phyloP scores from a whole-genome alignment of 2,113 vertebrate genomes.

The Gasterosteus nipponicus region DNA sequence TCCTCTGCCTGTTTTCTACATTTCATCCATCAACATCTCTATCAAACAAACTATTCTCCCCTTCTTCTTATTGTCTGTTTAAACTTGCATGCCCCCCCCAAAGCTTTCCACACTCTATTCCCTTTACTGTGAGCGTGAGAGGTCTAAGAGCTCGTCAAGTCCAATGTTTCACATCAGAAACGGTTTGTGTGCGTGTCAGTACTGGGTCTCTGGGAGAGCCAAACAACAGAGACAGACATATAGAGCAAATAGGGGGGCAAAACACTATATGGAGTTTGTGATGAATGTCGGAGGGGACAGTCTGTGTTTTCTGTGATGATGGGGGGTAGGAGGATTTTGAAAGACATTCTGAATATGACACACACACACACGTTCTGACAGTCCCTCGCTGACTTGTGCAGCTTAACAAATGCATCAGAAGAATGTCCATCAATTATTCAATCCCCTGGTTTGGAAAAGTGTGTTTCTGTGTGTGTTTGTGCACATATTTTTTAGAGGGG shows the following conservation, averaged over 20 bases:
- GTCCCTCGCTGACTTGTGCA: conserved; percentile 77
- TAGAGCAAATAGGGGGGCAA: conserved; percentile 31
- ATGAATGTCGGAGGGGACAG: conserved; percentile 69
- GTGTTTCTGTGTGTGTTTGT: conserved; percentile 64
- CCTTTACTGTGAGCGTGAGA: conserved; percentile 77
- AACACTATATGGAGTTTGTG: conserved; percentile 70
- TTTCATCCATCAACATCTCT: conserved; percentile 69
- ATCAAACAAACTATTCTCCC: conserved; percentile 66
- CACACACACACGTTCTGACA: conserved; percentile 73
- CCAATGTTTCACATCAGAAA: conserved; percentile 78
- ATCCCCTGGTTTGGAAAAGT: conserved; percentile 84
- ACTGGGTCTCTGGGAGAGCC: conserved; percentile 62
- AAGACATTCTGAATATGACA: conserved; percentile 58
- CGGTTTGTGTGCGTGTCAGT: conserved; percentile 82
- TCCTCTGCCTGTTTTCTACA: conserved; percentile 44
- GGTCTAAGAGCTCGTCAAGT: conserved; percentile 79
- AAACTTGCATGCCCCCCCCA: conserved; percentile 77
- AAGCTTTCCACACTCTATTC: conserved; percentile 69
- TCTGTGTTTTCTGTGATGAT: conserved; percentile 67
- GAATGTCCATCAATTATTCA: conserved; percentile 95
- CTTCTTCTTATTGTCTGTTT: conserved; percentile 78
- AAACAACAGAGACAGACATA: conserved; percentile 50
- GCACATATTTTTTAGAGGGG: not conserved
- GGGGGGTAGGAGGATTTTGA: conserved; percentile 34
- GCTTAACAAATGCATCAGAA: conserved; percentile 88